Evolutionary conservation across 2,888 invertebrate species (phyloP).

Genomic region (Euplagia quadripunctaria): DNA sequence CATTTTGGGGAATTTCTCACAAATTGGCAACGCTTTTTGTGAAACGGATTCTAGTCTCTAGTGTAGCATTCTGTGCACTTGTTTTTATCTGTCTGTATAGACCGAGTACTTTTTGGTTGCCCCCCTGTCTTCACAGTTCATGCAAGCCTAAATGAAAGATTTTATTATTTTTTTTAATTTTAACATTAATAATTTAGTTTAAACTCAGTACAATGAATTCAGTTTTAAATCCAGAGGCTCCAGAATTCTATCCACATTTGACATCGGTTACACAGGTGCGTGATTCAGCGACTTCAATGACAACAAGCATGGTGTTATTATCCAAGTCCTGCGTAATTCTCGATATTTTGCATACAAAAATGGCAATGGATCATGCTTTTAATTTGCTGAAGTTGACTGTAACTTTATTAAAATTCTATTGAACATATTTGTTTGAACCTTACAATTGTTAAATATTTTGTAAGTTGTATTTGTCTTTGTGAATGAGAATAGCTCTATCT

Average conservation of each 20-base stretch:
- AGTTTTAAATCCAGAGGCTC: constrained; percentile 77
- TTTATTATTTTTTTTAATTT: constrained; percentile 47
- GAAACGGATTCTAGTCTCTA: too few relatives aligned
- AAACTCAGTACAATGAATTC: constrained; percentile 70
- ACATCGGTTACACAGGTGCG: constrained; percentile 72
- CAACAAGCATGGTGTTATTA: constrained; percentile 67
- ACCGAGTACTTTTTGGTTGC: constrained; percentile 34
- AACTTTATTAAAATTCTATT: background rate
- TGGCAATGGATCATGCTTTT: background rate
- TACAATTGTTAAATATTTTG: background rate
- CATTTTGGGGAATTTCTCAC: too few relatives aligned
- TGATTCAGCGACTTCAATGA: constrained; percentile 57
- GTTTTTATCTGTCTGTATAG: background rate
- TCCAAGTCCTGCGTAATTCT: constrained; percentile 28
- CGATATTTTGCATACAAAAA: background rate
- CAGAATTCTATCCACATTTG: constrained; percentile 76
- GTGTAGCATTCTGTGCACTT: background rate
- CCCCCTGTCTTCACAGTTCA: constrained; percentile 48
- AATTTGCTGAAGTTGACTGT: background rate
- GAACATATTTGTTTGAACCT: background rate
- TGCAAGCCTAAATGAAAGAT: constrained; percentile 51
- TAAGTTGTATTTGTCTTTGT: background rate
- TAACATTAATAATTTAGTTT: constrained; percentile 41
- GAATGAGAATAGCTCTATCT: background rate
- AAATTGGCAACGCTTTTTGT: too few relatives aligned